Base-by-base conservation (phyloP, 2,113 vertebrate species). In the Pao palembangensis region DNA sequence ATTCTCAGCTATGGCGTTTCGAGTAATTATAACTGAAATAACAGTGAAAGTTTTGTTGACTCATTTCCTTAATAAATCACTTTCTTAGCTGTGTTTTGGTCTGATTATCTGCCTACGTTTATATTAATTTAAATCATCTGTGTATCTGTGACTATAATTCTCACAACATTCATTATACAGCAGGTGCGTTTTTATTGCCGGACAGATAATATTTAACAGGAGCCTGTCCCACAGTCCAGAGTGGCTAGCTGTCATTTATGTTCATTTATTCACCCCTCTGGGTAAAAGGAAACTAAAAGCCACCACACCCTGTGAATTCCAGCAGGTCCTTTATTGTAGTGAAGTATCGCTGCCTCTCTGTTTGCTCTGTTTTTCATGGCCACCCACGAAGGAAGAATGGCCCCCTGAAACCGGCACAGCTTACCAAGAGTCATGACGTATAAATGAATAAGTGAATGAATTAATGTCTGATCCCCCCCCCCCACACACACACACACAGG, bases 351-450 rank as follows among this genome's bases (percentile, higher is more conserved):
- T 69, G 59, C 67, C 44, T 16, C 13, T 63, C 48, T 85, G 78
- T 88, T 87, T 73, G 80, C 60, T 48, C 25, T 15, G 76, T 87
- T 47, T 59, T 51, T 76, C 76, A 84, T 84, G 64, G 71, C 19
- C 58, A 79, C 85, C 19, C 12, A 78, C 67, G 78, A 79, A 79
- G 56, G 19, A 65, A 54, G 70, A 5, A 49, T 11, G 47, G 66
- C 71, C 71, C 79, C 78, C 8, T 8, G 67, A 81, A 76, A 81
- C 69, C 61, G 57, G 60, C 46, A 55, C 38, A 31, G 61, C 50
- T 60, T 46, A 28, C 57, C 81, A 71, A 83, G 58, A 53, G 46
- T 69, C 47, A 46, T 67, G 52, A 49, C 18, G 31, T 18, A 58
- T 42, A 43, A 19, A 67, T 61, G 70, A 73, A 60, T 59, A 48